Evolutionary conservation across 2,797 vertebrate species (phyloP).

Genomic region (Telmatherina bonti): DNA sequence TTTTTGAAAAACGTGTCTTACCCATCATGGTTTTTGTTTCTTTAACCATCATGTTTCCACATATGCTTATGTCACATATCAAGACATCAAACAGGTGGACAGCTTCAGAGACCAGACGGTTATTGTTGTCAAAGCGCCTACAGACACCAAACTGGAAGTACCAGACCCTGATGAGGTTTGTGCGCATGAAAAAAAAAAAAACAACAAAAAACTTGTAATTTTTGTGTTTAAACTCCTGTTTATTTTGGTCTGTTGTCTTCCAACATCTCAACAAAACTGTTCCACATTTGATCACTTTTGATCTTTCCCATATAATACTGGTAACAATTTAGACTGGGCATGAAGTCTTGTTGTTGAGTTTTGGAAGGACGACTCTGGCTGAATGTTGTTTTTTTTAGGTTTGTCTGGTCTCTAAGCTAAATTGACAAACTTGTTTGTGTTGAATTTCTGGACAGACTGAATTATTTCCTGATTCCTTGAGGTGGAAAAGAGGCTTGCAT

Average conservation of each 20-base stretch:
- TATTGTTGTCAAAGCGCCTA: constrained; percentile 95
- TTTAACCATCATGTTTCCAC: constrained; percentile 78
- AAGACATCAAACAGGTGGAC: constrained; percentile 93
- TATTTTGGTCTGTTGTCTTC: not conserved
- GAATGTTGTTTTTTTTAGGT: no score
- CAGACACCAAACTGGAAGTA: constrained; percentile 98
- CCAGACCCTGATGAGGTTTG: constrained; percentile 93
- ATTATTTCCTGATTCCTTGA: accelerated
- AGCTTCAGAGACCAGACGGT: constrained; percentile 96
- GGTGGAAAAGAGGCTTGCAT: not conserved
- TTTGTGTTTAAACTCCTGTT: not conserved
- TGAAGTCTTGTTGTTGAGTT: not conserved
- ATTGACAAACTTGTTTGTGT: no score
- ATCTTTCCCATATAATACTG: no score
- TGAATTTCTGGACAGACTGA: no score
- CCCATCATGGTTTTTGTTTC: constrained; percentile 36
- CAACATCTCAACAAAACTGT: not conserved
- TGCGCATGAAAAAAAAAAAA: constrained; percentile 26
- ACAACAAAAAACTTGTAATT: not conserved
- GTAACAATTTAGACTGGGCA: no score
- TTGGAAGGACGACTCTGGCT: not conserved
- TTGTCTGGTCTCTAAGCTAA: no score
- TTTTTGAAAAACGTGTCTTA: not conserved
- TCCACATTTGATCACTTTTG: not conserved
- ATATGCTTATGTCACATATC: constrained; percentile 95